phyloP scores from a whole-genome alignment of 2,113 vertebrate species.

The Ailurus styani region DNA sequence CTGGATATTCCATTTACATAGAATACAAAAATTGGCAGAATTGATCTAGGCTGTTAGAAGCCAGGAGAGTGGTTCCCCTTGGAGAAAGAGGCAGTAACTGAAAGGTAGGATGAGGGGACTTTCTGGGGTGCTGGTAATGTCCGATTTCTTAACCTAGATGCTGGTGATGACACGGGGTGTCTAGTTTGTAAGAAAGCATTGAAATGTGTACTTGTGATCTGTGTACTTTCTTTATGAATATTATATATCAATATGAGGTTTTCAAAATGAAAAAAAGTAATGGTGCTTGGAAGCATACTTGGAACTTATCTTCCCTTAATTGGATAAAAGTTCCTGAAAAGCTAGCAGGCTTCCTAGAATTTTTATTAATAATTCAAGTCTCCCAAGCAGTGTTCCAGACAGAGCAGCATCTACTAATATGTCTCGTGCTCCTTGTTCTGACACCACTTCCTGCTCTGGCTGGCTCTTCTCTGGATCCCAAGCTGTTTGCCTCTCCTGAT shows the following conservation, averaged over 20 bases:
- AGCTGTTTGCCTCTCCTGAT: not conserved
- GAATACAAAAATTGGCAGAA: not conserved
- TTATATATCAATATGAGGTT: constrained; percentile 8
- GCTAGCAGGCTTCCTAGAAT: constrained; percentile 52
- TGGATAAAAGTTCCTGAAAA: constrained; percentile 52
- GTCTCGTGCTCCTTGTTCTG: not conserved
- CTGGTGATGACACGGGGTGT: not conserved
- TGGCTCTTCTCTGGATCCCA: not conserved
- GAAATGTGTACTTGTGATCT: not conserved
- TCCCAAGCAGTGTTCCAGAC: constrained; percentile 16
- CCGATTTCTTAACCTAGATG: not conserved
- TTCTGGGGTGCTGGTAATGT: not conserved
- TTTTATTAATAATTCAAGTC: constrained; percentile 71
- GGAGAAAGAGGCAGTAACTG: too few relatives aligned
- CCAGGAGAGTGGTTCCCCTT: not conserved
- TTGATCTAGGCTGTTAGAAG: not conserved
- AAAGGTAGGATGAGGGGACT: not conserved
- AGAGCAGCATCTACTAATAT: not conserved
- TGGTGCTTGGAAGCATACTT: constrained; percentile 49
- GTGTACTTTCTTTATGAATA: not conserved
- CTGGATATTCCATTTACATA: not conserved
- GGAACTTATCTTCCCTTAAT: constrained; percentile 59
- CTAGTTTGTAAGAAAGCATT: not conserved
- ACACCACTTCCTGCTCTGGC: not conserved
- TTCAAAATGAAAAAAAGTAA: constrained; percentile 7